Base-by-base conservation (phyloP, 1,140 invertebrate species). In the Chionoecetes opilio region DNA sequence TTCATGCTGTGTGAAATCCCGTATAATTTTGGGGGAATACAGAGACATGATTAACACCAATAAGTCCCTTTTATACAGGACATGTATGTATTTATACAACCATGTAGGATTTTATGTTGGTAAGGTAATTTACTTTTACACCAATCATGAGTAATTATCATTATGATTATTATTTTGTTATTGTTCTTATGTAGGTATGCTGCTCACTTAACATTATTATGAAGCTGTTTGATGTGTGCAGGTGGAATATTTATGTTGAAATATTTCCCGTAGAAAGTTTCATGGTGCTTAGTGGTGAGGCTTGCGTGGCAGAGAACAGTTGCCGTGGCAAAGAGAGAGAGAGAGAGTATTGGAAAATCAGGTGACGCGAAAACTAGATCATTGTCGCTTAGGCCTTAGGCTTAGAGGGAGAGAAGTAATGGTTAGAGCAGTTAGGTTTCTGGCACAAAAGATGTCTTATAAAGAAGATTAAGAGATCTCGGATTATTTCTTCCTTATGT, bases 241-340 rank as follows among this genome's bases (percentile, higher is more conserved):
- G 14, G 41, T 5, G 14, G 5, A 75, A 75, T 17, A 75, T n/a
- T 75, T 75, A 21, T n/a, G n/a, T 75, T 75, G 63, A 75, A n/a
- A 11, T 5, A n/a, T 75, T 75, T 1, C 8, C 1, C 63, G n/a
- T n/a, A 75, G n/a, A 75, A 75, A 0, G 6, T 75, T 1, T 75
- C n/a, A 75, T 75, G 63, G 63, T 75, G 63, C 63, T 75, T 75
- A 75, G n/a, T 75, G n/a, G 63, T n/a, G 26, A n/a, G 63, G 63
- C 63, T 75, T 26, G 3, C n/a, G n/a, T 5, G 63, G 0, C n/a
- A 75, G 63, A n/a, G 63, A 21, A n/a, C 63, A 75, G 46, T 9
- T 53, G 46, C 46, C 21, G 46, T 53, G 46, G n/a, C n/a, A n/a
- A n/a, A n/a, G n/a, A n/a, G n/a, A n/a, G n/a, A n/a, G n/a, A n/a